phyloP scores from a whole-genome alignment of 2,888 invertebrate species.

The Oligia latruncula region DNA sequence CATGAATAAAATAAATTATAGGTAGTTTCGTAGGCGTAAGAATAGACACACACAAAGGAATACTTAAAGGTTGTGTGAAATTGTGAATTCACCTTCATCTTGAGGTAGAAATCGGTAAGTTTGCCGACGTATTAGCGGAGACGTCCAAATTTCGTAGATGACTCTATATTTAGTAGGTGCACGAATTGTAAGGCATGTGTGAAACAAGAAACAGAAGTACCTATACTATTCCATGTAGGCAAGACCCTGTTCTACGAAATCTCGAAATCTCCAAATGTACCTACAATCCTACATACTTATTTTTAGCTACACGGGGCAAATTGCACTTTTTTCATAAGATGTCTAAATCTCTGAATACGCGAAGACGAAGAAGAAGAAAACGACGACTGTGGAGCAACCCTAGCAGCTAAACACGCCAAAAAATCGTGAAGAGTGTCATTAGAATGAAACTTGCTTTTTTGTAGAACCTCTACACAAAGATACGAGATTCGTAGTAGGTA shows the following conservation, averaged over 20 bases:
- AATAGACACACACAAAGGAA: conserved; percentile 33
- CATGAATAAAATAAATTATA: conserved; percentile 32
- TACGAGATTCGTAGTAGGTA: conserved; percentile 7
- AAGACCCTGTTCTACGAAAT: not conserved
- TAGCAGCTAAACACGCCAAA: conserved; percentile 10
- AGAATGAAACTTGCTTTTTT: conserved; percentile 5
- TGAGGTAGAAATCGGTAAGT: conserved; percentile 44
- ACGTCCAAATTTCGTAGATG: conserved; percentile 57
- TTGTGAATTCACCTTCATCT: conserved; percentile 16
- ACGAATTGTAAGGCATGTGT: conserved; percentile 42
- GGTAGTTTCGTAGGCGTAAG: conserved; percentile 30
- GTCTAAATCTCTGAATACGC: not conserved
- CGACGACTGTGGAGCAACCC: not conserved
- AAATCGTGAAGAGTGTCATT: conserved; percentile 6
- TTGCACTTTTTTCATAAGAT: not conserved
- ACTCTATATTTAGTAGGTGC: conserved; percentile 38
- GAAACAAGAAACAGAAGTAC: conserved; percentile 23
- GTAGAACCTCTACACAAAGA: conserved; percentile 6
- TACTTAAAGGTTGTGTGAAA: conserved; percentile 25
- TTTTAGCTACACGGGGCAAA: not conserved
- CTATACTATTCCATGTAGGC: not conserved
- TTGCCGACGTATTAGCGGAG: conserved; percentile 56
- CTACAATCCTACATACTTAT: not conserved
- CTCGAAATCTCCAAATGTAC: not conserved
- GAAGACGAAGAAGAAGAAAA: too few relatives aligned